Conservation (phyloP, 2,888 invertebrate species). For the Drosophila nr. perissopoda region DNA sequence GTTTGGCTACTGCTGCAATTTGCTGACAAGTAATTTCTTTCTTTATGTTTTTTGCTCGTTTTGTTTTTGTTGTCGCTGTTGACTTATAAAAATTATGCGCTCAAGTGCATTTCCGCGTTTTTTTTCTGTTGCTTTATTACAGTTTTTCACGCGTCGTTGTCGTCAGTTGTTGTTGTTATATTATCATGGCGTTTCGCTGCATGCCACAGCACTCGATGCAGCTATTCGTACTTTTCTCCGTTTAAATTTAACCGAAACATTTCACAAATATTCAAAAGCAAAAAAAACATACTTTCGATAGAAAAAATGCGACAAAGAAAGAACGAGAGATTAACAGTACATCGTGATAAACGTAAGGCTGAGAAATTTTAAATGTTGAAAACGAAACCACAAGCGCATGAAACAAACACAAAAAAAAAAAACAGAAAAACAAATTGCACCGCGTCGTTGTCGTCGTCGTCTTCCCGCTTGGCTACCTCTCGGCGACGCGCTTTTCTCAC, state of each 20-base stretch:
- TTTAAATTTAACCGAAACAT: constrained; percentile 5
- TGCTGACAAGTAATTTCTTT: constrained; percentile 65
- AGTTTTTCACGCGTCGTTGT: constrained; percentile 59
- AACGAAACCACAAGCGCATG: constrained; percentile 45
- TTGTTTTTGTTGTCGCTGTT: constrained; percentile 35
- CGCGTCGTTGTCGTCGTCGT: constrained; percentile 36
- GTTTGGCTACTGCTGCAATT: constrained; percentile 50
- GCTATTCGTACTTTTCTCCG: constrained; percentile 16
- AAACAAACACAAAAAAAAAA: constrained; percentile 31
- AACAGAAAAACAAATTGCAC: constrained; percentile 40
- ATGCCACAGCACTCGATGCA: constrained; percentile 30
- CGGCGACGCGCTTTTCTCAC: constrained; percentile 56
- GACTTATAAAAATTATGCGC: constrained; percentile 76
- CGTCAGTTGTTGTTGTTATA: constrained; percentile 35
- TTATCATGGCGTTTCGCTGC: constrained; percentile 55
- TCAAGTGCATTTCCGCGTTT: constrained; percentile 78
- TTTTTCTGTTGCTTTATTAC: constrained; percentile 35
- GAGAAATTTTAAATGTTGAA: constrained; percentile 21
- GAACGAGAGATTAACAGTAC: neutral
- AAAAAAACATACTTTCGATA: constrained; percentile 11
- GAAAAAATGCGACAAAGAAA: constrained; percentile 12
- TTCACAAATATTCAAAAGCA: constrained; percentile 17
- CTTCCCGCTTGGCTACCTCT: constrained; percentile 42
- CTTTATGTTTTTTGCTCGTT: constrained; percentile 31
- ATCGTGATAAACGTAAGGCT: constrained; percentile 17